These are phyloP conservation scores for Drosophila meridionalis DNA, from an alignment of 2,888 invertebrate genomes.

Conservation along the genomic window DNA sequence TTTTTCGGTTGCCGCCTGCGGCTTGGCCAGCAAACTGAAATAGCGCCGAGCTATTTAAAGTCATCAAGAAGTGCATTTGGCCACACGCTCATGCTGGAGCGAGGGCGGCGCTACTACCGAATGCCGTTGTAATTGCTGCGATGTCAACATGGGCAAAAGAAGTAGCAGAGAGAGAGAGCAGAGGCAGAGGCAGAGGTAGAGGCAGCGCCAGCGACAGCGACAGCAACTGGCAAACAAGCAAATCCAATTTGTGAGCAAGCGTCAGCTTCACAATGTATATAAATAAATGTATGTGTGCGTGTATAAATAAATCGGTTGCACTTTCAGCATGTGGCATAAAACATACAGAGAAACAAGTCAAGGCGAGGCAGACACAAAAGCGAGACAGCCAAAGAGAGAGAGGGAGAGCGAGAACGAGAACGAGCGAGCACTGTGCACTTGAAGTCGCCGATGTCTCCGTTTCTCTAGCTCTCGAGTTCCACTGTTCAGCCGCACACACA, in stretches of 20 bases:
- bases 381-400: conserved; percentile 33
- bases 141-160: conserved; percentile 46
- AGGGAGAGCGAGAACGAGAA: conserved; percentile 26
- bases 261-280: conserved; percentile 32
- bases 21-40: conserved; percentile 37
- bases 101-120: conserved; percentile 36
- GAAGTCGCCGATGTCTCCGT: conserved; percentile 62
- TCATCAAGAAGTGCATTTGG: conserved; percentile 62
- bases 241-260: conserved; percentile 59
- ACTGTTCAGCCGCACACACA: conserved; percentile 20
- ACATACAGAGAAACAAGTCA: conserved; percentile 17
- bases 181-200: neutral
- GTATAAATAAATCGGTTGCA: conserved; percentile 69
- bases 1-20: conserved; percentile 40
- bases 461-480: conserved; percentile 5
- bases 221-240: conserved; percentile 57
- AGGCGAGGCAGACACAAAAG: conserved; percentile 6
- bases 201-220: conserved; percentile 4
- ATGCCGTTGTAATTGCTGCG: conserved; percentile 52
- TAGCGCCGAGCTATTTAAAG: conserved; percentile 54
- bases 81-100: conserved; percentile 33
- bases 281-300: conserved; percentile 32
- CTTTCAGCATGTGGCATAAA: conserved; percentile 71
- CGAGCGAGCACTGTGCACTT: conserved; percentile 53
- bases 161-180: neutral